These are phyloP conservation scores for Phenacoccus solenopsis DNA, from an alignment of 1,140 invertebrate species.

Conservation along the genomic window DNA sequence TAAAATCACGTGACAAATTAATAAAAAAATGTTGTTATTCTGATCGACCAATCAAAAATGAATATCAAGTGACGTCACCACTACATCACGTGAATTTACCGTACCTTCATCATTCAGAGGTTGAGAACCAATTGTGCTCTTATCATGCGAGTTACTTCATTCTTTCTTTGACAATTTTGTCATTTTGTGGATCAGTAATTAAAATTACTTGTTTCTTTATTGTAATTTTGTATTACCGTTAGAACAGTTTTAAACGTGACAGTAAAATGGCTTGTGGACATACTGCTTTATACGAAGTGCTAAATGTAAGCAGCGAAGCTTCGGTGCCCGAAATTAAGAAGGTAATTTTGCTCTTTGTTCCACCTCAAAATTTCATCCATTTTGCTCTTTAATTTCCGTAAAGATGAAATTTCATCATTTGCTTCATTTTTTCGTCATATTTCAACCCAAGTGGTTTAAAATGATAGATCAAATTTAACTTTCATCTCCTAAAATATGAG, in stretches of 20 bases:
- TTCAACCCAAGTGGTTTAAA: not conserved
- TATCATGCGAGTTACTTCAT: not conserved
- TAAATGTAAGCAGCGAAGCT: constrained; percentile 61
- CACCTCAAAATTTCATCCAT: not conserved
- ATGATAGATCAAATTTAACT: not conserved
- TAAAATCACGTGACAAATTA: too few relatives aligned
- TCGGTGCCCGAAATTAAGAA: constrained; percentile 74
- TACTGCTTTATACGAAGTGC: constrained; percentile 59
- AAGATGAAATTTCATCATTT: too few relatives aligned
- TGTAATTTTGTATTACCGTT: too few relatives aligned
- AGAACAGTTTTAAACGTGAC: not conserved
- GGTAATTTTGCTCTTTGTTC: constrained; percentile 40
- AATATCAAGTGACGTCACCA: too few relatives aligned
- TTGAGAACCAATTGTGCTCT: not conserved
- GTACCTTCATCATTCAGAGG: not conserved
- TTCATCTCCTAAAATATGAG: not conserved
- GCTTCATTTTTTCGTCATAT: not conserved
- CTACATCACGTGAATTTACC: too few relatives aligned
- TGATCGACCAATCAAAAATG: too few relatives aligned
- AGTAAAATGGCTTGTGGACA: constrained; percentile 12
- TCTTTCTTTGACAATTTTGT: not conserved
- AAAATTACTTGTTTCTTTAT: not conserved
- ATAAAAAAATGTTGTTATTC: too few relatives aligned
- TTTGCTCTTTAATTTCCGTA: not conserved
- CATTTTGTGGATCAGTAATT: not conserved